These are phyloP conservation scores for Adineta ricciae DNA, from an alignment of 2,888 invertebrate species.

Conservation along the genomic window DNA sequence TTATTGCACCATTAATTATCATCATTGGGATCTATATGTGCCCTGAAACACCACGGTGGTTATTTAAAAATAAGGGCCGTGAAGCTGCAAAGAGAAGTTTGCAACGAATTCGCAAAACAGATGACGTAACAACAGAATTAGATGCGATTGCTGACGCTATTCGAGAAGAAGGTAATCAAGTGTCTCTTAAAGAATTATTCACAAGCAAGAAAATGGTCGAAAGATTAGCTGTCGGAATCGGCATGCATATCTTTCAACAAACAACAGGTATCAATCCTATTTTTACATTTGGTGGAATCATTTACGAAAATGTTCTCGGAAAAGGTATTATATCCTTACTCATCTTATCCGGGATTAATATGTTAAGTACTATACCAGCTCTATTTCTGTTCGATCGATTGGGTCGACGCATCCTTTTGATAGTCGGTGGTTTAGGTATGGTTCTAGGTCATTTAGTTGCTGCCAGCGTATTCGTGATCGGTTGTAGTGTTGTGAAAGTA, in stretches of 20 bases:
- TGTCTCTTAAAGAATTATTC: not conserved
- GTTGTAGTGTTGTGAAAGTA: not conserved
- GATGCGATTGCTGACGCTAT: not conserved
- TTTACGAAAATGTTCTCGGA: not conserved
- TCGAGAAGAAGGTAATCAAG: slow-evolving; percentile 7
- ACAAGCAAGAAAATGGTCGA: not conserved
- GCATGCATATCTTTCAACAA: not conserved
- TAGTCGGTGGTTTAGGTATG: not conserved
- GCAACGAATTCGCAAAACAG: not conserved
- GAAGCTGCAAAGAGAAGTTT: not conserved
- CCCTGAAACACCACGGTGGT: not conserved
- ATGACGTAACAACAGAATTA: not conserved
- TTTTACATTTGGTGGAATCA: not conserved
- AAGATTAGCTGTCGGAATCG: not conserved
- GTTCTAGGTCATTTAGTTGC: not conserved
- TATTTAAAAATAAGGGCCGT: not conserved
- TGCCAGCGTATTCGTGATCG: not conserved
- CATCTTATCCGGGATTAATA: not conserved
- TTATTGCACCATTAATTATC: not conserved
- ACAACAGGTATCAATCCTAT: slow-evolving; percentile 1
- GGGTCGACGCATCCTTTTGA: not conserved
- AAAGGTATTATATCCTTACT: not conserved
- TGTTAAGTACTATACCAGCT: not conserved
- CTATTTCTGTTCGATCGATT: not conserved
- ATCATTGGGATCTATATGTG: not conserved